phyloP scores from a whole-genome alignment of 2,888 invertebrate species.

The Halocaridina rubra region DNA sequence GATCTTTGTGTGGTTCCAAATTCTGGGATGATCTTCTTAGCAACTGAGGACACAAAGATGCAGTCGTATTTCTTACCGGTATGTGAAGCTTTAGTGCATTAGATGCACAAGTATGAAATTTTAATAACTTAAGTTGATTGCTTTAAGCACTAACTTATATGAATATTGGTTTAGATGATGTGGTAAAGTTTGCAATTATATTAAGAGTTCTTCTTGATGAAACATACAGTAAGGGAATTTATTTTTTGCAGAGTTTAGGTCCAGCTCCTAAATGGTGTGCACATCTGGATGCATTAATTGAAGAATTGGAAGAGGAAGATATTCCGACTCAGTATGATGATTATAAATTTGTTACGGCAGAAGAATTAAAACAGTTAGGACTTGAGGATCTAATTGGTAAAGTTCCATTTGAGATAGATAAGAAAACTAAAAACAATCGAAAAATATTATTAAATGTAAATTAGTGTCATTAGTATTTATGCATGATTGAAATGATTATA shows the following conservation, averaged over 20 bases:
- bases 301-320: conserved; percentile 90
- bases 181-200: too few species aligned
- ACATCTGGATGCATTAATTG: conserved; percentile 94
- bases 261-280: conserved; percentile 98
- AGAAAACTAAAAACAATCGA: too few species aligned
- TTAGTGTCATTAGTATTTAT: too few species aligned
- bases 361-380: conserved; percentile 89
- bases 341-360: conserved; percentile 95
- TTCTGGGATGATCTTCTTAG: conserved; percentile 91
- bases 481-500: too few species aligned
- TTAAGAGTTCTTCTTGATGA: too few species aligned
- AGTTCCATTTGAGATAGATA: too few species aligned
- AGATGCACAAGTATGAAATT: too few species aligned
- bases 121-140: conserved; percentile 65
- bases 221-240: too few species aligned
- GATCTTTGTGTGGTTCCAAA: conserved; percentile 91
- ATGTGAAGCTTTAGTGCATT: too few species aligned
- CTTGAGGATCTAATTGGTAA: conserved; percentile 83
- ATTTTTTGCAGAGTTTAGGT: conserved; percentile 71
- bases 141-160: conserved; percentile 20
- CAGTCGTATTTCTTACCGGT: conserved; percentile 91
- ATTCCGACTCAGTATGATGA: conserved; percentile 93
- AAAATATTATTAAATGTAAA: too few species aligned
- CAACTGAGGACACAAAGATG: conserved; percentile 94
- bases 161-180: too few species aligned